Evolutionary conservation across 2,888 invertebrate genomes (phyloP).

Genomic region (Phlogophora meticulosa): DNA sequence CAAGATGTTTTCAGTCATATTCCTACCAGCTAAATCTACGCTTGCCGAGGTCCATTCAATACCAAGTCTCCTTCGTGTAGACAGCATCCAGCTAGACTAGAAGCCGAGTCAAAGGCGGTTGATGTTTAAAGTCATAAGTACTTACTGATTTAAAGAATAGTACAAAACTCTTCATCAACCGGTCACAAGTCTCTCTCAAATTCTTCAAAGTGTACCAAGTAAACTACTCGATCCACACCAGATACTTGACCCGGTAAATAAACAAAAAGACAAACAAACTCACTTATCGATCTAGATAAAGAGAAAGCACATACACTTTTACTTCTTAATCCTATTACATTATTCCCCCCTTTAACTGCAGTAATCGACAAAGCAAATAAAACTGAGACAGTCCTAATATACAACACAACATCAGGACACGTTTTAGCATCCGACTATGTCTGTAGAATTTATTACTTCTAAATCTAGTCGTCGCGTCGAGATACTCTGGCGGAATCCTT

Average conservation of each 20-base stretch:
- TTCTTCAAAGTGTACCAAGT: constrained; percentile 15
- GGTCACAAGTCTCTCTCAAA: neutral
- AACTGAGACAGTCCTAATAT: constrained; percentile 37
- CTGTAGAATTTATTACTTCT: constrained; percentile 64
- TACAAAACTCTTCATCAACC: neutral
- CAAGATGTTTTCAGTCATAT: too few relatives aligned
- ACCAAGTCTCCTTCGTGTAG: too few relatives aligned
- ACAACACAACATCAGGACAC: constrained; percentile 40
- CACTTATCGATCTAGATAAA: constrained; percentile 4
- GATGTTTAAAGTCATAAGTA: too few relatives aligned
- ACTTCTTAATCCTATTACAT: constrained; percentile 26
- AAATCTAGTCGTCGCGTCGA: constrained; percentile 56
- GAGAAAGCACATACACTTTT: constrained; percentile 11
- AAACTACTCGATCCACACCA: neutral
- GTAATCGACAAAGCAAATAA: constrained; percentile 43
- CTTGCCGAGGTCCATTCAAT: too few relatives aligned
- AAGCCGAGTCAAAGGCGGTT: too few relatives aligned
- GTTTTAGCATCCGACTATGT: constrained; percentile 56
- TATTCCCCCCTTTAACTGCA: constrained; percentile 21
- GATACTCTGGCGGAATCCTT: constrained; percentile 57
- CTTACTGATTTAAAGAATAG: too few relatives aligned
- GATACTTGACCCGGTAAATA: constrained; percentile 26
- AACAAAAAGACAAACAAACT: constrained; percentile 22
- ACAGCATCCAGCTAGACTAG: too few relatives aligned
- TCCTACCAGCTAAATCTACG: too few relatives aligned